Evolutionary conservation across 2,888 invertebrate species (phyloP).

Genomic region (Uropetala carovei): DNA sequence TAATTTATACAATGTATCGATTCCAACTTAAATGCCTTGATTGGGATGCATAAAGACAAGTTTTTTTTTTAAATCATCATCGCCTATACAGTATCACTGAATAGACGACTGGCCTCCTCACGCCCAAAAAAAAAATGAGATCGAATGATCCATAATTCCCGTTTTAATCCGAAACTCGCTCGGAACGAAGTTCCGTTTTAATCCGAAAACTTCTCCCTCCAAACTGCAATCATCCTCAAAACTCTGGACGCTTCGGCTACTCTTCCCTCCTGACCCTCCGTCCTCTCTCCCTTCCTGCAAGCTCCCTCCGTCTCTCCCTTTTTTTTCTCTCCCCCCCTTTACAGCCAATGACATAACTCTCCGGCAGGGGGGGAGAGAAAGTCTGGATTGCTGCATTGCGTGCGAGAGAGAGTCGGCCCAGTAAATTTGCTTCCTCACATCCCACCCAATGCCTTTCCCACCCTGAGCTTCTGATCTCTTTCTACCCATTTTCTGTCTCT

Average conservation of each 20-base stretch:
- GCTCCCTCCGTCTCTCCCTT: neutral
- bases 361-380: slow-evolving; percentile 34
- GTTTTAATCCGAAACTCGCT: too few relatives aligned
- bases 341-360: slow-evolving; percentile 8
- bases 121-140: too few relatives aligned
- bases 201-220: neutral
- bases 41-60: too few relatives aligned
- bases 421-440: neutral
- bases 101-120: too few relatives aligned
- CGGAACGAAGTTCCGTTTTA: neutral
- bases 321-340: neutral
- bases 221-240: neutral
- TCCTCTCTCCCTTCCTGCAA: neutral
- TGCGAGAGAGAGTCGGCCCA: neutral
- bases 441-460: neutral
- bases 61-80: too few relatives aligned
- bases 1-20: too few relatives aligned
- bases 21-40: too few relatives aligned
- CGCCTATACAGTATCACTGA: too few relatives aligned
- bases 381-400: slow-evolving; percentile 42
- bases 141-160: too few relatives aligned
- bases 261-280: neutral
- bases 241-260: neutral
- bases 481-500: too few relatives aligned
- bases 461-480: neutral